These are phyloP conservation scores for Australoheros facetus DNA, from an alignment of 2,797 vertebrate genomes.

Conservation along the genomic window DNA sequence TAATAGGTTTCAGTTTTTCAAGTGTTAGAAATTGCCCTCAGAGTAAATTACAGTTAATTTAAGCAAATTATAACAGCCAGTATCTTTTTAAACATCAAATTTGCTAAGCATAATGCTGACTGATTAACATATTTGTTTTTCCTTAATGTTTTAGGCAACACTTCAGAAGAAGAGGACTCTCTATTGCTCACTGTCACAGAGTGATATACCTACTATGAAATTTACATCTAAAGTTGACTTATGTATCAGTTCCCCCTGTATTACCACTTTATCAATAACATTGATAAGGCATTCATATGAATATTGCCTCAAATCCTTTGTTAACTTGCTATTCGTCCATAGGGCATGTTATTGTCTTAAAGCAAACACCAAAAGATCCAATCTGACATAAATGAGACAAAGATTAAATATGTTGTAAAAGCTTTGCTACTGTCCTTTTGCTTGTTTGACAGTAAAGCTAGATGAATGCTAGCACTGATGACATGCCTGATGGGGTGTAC, in stretches of 20 bases:
- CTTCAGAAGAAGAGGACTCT: conserved; percentile 11
- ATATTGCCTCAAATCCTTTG: conserved; percentile 20
- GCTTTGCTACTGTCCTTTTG: not conserved
- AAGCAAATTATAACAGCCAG: conserved; percentile 43
- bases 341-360: not conserved
- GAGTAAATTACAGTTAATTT: conserved; percentile 56
- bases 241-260: conserved; percentile 4
- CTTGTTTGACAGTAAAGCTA: not conserved
- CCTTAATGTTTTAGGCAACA: conserved; percentile 28
- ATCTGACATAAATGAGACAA: conserved; percentile 11
- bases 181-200: conserved; percentile 12
- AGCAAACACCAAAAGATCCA: not conserved
- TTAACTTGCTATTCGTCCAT: conserved; percentile 11
- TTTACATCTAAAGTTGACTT: conserved; percentile 3
- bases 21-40: conserved; percentile 30
- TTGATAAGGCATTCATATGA: conserved; percentile 43
- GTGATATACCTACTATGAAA: conserved; percentile 9
- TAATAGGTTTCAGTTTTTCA: conserved; percentile 28
- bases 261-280: conserved; percentile 45
- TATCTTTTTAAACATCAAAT: conserved; percentile 29
- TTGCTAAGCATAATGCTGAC: conserved; percentile 10
- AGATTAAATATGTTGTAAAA: conserved; percentile 4
- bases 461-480: not conserved
- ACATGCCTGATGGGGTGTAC: not conserved
- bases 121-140: conserved; percentile 11